Evolutionary conservation across 2,888 invertebrate genomes (phyloP).

Genomic region (Stenchaetothrips biformis): DNA sequence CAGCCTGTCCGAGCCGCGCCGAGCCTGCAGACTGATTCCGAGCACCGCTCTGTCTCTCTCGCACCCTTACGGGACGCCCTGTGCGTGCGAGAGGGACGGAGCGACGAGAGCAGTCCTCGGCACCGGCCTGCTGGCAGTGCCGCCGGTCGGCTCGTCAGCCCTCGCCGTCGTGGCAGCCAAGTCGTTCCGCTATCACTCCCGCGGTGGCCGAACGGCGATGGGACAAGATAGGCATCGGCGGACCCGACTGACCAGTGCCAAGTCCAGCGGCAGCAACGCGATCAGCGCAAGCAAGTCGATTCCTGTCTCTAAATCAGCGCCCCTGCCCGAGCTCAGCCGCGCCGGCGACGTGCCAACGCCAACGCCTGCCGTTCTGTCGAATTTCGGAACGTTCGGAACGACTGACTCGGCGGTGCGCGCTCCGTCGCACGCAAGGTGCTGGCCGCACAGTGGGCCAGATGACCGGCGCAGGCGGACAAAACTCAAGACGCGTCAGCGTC

Average conservation of each 20-base stretch:
- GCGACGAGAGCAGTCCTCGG: too few relatives aligned
- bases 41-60: too few relatives aligned
- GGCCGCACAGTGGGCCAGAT: too few relatives aligned
- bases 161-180: not conserved
- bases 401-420: too few relatives aligned
- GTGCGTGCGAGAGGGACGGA: not conserved
- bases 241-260: too few relatives aligned
- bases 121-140: not conserved
- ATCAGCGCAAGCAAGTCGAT: not conserved
- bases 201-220: not conserved
- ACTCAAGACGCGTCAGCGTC: too few relatives aligned
- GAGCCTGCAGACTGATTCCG: too few relatives aligned
- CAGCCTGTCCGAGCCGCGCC: too few relatives aligned
- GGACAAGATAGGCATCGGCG: not conserved
- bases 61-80: too few relatives aligned
- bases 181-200: not conserved
- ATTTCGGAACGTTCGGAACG: too few relatives aligned
- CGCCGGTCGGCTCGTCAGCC: not conserved
- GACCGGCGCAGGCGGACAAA: not conserved
- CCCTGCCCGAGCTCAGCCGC: not conserved
- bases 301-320: constrained; percentile 1
- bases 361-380: not conserved
- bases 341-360: not conserved
- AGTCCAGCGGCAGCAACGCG: too few relatives aligned
- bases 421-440: too few relatives aligned